phyloP scores from a whole-genome alignment of 2,888 invertebrate species.

The Sinopyrophorus schimmeli region DNA sequence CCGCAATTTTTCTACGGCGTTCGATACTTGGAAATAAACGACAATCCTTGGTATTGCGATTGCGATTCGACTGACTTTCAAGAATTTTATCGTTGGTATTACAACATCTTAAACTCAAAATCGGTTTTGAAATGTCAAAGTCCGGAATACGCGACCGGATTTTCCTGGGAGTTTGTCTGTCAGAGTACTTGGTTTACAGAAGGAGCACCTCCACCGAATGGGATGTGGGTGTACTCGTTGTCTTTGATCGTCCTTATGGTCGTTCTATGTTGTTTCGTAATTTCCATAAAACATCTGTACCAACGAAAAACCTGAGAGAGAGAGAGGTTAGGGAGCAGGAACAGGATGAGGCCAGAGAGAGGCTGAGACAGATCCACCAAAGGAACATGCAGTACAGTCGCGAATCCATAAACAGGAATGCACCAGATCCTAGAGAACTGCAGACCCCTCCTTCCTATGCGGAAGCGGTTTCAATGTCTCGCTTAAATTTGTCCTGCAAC shows the following conservation, averaged over 20 bases:
- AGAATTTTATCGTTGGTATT: conserved; percentile 65
- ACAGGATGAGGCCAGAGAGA: conserved; percentile 62
- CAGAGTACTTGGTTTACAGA: conserved; percentile 61
- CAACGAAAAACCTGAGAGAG: conserved; percentile 58
- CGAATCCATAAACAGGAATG: conserved; percentile 57
- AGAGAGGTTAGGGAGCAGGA: conserved; percentile 56
- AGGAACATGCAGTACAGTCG: conserved; percentile 53
- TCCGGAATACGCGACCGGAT: conserved; percentile 64
- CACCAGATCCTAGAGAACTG: conserved; percentile 70
- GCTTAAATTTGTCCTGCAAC: conserved; percentile 64
- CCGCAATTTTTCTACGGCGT: conserved; percentile 64
- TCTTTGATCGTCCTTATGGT: conserved; percentile 60
- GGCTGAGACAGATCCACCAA: conserved; percentile 56
- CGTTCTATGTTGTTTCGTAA: conserved; percentile 59
- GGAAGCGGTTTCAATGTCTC: conserved; percentile 76
- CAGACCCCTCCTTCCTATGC: conserved; percentile 75
- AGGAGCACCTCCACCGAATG: conserved; percentile 38
- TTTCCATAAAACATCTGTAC: conserved; percentile 61
- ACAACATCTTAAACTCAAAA: conserved; percentile 59
- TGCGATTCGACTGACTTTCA: conserved; percentile 65
- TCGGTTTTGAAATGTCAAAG: conserved; percentile 66
- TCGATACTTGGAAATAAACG: conserved; percentile 64
- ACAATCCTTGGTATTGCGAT: conserved; percentile 79
- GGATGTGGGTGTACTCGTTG: conserved; percentile 64
- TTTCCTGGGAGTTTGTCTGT: conserved; percentile 72